Conservation (phyloP, 92 coral and sea anemone genomes). For the Parazoanthus swiftii region DNA sequence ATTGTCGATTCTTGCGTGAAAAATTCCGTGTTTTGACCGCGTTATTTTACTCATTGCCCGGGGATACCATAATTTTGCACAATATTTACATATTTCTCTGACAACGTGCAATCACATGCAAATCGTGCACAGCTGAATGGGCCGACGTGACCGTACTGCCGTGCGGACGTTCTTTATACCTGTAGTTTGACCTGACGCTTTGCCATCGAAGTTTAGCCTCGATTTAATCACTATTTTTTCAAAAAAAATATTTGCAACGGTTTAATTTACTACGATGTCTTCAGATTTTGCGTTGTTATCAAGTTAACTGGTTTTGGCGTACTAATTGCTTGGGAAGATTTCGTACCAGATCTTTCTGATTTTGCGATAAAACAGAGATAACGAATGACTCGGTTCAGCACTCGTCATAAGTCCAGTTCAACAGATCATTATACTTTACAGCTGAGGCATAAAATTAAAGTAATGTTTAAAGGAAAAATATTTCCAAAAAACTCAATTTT, state of each 20-base stretch:
- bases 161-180: neutral
- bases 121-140: neutral
- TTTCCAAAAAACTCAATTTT: no score
- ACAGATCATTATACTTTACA: no score
- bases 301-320: no score
- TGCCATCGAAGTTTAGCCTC: neutral
- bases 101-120: conserved; percentile 16
- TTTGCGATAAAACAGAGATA: no score
- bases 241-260: neutral
- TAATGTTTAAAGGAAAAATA: no score
- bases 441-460: no score
- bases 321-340: no score
- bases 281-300: no score
- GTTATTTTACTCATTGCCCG: conserved; percentile 58
- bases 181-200: neutral
- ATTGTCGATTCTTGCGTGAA: conserved; percentile 46
- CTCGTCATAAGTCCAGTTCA: no score
- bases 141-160: neutral
- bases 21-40: conserved; percentile 64
- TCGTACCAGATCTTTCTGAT: no score
- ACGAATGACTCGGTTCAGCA: no score
- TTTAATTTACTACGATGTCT: no score
- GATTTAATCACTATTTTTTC: neutral
- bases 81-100: conserved; percentile 48
- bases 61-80: conserved; percentile 59